A percentile compares a stretch with the other conserved stretches of the same genome.
Evolutionary conservation across 2,888 invertebrate species (phyloP).

Genomic region (Nomada goodeniana): DNA sequence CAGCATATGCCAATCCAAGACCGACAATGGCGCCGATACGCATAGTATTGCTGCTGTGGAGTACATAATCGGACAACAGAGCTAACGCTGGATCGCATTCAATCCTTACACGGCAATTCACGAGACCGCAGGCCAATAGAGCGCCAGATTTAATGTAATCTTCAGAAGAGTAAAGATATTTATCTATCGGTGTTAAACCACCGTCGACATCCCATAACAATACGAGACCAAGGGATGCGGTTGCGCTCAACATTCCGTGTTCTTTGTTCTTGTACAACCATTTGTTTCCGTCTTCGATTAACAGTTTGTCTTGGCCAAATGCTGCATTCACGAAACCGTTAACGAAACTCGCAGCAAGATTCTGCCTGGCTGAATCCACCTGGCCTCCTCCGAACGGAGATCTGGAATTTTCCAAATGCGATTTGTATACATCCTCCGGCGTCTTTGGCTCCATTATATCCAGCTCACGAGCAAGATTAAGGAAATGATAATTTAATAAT

Average conservation of each 20-base stretch:
- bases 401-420: constrained; percentile 95
- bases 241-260: constrained; percentile 98
- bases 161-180: constrained; percentile 97
- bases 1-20: constrained; percentile 98
- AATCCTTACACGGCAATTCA: constrained; percentile 98
- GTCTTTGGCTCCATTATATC: constrained; percentile 99
- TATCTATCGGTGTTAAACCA: constrained; percentile 98
- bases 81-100: constrained; percentile 99
- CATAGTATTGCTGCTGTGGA: constrained; percentile 92
- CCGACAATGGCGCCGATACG: constrained; percentile 94
- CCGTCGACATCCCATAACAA: constrained; percentile 99
- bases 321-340: constrained; percentile 99
- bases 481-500: constrained; percentile 96
- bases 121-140: constrained; percentile 97
- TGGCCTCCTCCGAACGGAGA: constrained; percentile 91
- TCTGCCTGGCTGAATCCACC: constrained; percentile 98
- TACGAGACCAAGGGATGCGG: constrained; percentile 97
- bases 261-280: constrained; percentile 98
- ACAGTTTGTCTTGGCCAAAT: constrained; percentile 97
- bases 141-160: constrained; percentile 99
- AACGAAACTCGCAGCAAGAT: constrained; percentile 98
- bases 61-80: constrained; percentile 96
- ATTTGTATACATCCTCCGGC: constrained; percentile 99
- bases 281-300: constrained; percentile 93
- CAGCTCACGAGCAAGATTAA: constrained; percentile 96